phyloP scores from a whole-genome alignment of 1,140 invertebrate species.

The Drosophila lowei region DNA sequence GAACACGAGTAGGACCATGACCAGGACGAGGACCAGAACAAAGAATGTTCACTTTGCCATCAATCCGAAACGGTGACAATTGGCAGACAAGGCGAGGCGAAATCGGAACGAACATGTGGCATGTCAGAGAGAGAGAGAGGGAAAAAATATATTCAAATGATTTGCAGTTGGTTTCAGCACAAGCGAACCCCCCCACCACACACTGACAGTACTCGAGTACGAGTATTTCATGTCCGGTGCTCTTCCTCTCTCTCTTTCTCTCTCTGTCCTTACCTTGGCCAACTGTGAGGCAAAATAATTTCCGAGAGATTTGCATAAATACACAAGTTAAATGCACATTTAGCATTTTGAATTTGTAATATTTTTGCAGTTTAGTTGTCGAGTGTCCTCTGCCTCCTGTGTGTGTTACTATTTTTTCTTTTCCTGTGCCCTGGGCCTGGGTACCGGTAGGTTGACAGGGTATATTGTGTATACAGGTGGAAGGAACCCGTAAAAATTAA shows the following conservation, averaged over 20 bases:
- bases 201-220: not conserved
- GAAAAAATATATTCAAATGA: constrained; percentile 68
- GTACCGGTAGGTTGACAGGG: too few relatives aligned
- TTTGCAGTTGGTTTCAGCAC: constrained; percentile 50
- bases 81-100: constrained; percentile 48
- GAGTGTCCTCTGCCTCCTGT: constrained; percentile 23
- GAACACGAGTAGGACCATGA: not conserved
- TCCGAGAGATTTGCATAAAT: constrained; percentile 81
- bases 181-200: not conserved
- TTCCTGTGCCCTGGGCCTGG: not conserved
- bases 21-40: not conserved
- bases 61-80: constrained; percentile 75
- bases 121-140: not conserved
- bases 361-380: constrained; percentile 72
- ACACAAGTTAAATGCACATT: constrained; percentile 82
- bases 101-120: constrained; percentile 48
- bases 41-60: constrained; percentile 40
- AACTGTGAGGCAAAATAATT: constrained; percentile 63
- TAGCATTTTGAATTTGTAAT: constrained; percentile 82
- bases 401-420: not conserved
- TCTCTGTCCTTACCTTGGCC: constrained; percentile 10
- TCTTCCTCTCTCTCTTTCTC: constrained; percentile 1
- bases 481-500: too few relatives aligned
- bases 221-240: constrained; percentile 22
- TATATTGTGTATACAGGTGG: too few relatives aligned